phyloP scores from a whole-genome alignment of 2,888 invertebrate species.

The Macrophya annulata region DNA sequence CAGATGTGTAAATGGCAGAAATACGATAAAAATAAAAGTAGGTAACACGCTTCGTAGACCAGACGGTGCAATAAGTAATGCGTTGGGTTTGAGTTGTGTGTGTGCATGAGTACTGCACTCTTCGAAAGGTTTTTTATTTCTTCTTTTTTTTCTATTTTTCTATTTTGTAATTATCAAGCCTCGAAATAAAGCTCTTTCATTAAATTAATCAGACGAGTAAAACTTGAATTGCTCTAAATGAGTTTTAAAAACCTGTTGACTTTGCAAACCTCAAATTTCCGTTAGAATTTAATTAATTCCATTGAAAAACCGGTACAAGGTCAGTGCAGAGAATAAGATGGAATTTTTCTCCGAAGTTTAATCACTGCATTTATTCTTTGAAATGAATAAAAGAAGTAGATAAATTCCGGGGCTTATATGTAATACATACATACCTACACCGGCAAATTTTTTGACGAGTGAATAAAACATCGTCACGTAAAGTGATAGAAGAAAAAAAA shows the following conservation, averaged over 20 bases:
- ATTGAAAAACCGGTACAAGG: constrained; percentile 5
- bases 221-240: not conserved
- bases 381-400: not conserved
- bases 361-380: not conserved
- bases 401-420: no score
- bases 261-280: constrained; percentile 16
- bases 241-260: not conserved
- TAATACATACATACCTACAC: no score
- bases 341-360: not conserved
- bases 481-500: not conserved
- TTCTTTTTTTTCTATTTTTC: not conserved
- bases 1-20: constrained; percentile 7
- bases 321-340: not conserved
- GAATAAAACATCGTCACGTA: no score
- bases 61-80: constrained; percentile 22
- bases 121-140: not conserved
- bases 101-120: not conserved
- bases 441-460: no score
- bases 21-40: constrained; percentile 17
- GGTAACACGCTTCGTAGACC: not conserved
- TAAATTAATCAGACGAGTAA: not conserved
- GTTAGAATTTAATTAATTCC: not conserved
- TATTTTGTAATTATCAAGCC: not conserved
- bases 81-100: not conserved
- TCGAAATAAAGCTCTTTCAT: not conserved